A percentile compares a stretch with the other conserved stretches of the same genome.
Conservation (phyloP, 2,888 invertebrate genomes). For the Drosophila rubida region DNA sequence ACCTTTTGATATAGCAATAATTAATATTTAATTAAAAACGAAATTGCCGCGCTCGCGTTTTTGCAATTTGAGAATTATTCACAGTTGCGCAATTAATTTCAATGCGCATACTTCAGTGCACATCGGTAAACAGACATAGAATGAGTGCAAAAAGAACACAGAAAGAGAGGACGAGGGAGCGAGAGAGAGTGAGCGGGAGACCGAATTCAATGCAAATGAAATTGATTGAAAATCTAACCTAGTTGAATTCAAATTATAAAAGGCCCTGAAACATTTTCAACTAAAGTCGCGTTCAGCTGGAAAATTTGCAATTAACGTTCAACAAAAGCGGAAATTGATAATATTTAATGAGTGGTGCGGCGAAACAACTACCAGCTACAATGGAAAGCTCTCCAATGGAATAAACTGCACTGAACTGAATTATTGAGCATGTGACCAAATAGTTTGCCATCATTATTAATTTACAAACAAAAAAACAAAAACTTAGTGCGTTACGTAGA, state of each 20-base stretch:
- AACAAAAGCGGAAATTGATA: constrained; percentile 55
- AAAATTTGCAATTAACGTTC: constrained; percentile 65
- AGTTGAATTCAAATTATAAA: constrained; percentile 43
- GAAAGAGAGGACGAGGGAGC: background rate
- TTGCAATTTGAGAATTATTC: constrained; percentile 46
- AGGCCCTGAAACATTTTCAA: constrained; percentile 22
- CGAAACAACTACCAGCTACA: no score
- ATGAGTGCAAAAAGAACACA: background rate
- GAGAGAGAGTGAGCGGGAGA: constrained; percentile 1
- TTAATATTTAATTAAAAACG: constrained; percentile 59
- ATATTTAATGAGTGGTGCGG: constrained; percentile 9
- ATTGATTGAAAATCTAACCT: constrained; percentile 49
- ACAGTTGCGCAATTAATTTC: constrained; percentile 59
- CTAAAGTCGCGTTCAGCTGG: constrained; percentile 43
- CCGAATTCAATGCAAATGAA: constrained; percentile 43
- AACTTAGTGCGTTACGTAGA: background rate
- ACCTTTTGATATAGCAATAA: constrained; percentile 25
- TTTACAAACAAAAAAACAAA: background rate
- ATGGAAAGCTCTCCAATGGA: background rate
- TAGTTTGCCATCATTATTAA: background rate
- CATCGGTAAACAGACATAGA: constrained; percentile 24
- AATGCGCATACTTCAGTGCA: constrained; percentile 43
- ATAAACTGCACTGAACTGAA: background rate
- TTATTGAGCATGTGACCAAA: background rate
- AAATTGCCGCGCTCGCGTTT: constrained; percentile 25